Evolutionary conservation across 2,888 invertebrate genomes (phyloP), one percentile per base, ranked within the genome.

Genomic region (Lottia scabra): DNA sequence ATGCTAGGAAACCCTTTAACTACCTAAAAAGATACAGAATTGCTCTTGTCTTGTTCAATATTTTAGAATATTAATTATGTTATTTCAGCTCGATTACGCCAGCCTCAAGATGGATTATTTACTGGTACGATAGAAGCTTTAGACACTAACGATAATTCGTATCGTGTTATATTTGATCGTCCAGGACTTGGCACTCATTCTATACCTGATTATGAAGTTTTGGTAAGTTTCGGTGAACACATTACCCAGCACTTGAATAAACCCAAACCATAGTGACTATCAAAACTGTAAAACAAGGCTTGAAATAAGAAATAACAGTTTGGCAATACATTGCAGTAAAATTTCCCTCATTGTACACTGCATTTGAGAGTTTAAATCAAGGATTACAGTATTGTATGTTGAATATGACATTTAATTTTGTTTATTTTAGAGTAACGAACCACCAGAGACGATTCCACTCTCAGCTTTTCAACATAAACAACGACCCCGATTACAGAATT

Each of bases 151-250:
- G 96, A 96, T 85, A 96, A 96, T 84, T 95, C 96, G 12, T 99
- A 99, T 89, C 92, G 98, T 83, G 95, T 99, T 81, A 95, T 96
- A 1, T 98, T 99, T 91, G 98, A 98, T 89, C 92, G 97, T 68
- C 93, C 93, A 63, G 97, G 96, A 64, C 91, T 98, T 62, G 98
- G 98, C 0, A 97, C 97, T 6, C 96, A 98, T 90, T 96, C 97
- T 70, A 95, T 98, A 76, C 97, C 97, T 27, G 98, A 99, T 91
- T 97, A 94, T 91, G 98, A 98, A 92, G 98, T 98, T 77, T 91
- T 97, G 79, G 87, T 87, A 75, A 75, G 82, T 79, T 19, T 12
- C 23, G n/a, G n/a, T n/a, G n/a, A n/a, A n/a, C n/a, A n/a, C n/a
- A n/a, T n/a, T n/a, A n/a, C n/a, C n/a, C n/a, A n/a, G n/a, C n/a